Evolutionary conservation across 2,113 vertebrate genomes (phyloP).

Genomic region (Pyxicephalus adspersus): DNA sequence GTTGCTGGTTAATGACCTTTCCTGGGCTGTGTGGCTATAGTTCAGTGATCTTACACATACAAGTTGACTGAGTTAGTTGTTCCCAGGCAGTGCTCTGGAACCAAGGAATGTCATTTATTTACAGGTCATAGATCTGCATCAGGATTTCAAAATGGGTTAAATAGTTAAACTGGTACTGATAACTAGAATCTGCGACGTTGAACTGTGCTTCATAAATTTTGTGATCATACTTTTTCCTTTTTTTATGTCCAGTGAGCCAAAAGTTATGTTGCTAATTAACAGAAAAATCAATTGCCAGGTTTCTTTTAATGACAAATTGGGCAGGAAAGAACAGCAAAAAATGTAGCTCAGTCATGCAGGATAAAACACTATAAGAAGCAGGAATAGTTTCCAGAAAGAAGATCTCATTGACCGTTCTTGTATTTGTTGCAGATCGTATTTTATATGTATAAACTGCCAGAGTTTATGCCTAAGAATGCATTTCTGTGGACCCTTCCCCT

Average conservation of each 20-base stretch:
- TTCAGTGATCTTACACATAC: no score
- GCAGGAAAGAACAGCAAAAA: neutral
- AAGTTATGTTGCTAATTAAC: constrained; percentile 26
- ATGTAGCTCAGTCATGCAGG: neutral
- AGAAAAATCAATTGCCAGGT: constrained; percentile 6
- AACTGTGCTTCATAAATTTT: no score
- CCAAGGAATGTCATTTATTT: neutral
- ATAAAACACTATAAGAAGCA: no score
- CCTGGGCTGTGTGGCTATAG: neutral
- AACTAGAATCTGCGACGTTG: no score
- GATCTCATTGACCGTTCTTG: no score
- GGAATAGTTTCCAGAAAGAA: neutral
- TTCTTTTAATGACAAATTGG: neutral
- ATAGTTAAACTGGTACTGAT: no score
- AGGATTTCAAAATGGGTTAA: no score
- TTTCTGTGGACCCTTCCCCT: no score
- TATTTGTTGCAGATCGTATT: no score
- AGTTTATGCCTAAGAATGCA: no score
- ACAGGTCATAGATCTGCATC: no score
- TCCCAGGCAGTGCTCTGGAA: neutral
- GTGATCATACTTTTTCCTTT: neutral
- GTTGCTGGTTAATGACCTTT: neutral
- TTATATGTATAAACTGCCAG: no score
- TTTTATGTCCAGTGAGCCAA: neutral
- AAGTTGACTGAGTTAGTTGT: neutral